A percentile compares a stretch with the other conserved stretches of the same genome.
phyloP scores from a whole-genome alignment of 2,113 vertebrate genomes.

The Aspidoscelis tigris region DNA sequence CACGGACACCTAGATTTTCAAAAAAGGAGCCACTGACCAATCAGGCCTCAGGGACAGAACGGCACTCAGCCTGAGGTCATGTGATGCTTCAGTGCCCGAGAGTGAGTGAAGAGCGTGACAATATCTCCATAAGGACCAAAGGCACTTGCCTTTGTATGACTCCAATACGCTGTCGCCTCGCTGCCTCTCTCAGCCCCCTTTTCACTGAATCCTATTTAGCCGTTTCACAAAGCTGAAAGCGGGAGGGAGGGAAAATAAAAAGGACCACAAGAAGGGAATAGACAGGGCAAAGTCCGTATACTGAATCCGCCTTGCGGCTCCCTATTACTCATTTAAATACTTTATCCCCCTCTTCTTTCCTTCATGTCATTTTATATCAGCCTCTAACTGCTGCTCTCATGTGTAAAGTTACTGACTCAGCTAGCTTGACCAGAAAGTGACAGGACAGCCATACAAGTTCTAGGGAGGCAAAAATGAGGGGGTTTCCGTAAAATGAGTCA shows the following conservation, averaged over 20 bases:
- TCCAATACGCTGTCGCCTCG: slow-evolving; percentile 24
- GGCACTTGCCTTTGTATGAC: slow-evolving; percentile 48
- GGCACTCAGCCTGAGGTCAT: slow-evolving; percentile 56
- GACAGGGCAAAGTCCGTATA: neutral
- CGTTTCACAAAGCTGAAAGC: slow-evolving; percentile 8
- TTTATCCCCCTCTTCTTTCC: neutral
- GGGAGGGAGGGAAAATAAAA: neutral
- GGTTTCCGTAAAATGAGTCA: neutral
- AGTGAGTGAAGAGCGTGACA: slow-evolving; percentile 49
- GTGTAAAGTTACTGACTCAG: neutral
- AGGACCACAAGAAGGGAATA: slow-evolving; percentile 6
- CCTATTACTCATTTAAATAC: neutral
- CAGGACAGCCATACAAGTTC: neutral
- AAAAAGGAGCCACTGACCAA: slow-evolving; percentile 68
- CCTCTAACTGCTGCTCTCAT: neutral
- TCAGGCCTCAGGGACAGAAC: slow-evolving; percentile 57
- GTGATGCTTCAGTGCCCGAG: slow-evolving; percentile 23
- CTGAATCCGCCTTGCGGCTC: neutral
- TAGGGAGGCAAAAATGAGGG: neutral
- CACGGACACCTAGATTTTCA: slow-evolving; percentile 71
- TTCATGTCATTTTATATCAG: neutral
- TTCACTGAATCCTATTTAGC: slow-evolving; percentile 24
- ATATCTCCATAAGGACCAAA: slow-evolving; percentile 33
- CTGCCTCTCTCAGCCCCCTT: neutral
- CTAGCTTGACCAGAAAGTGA: accelerated